Evolutionary conservation across 2,797 vertebrate genomes (phyloP), one percentile per base, ranked within the genome.

Genomic region (Buceros bicornis): DNA sequence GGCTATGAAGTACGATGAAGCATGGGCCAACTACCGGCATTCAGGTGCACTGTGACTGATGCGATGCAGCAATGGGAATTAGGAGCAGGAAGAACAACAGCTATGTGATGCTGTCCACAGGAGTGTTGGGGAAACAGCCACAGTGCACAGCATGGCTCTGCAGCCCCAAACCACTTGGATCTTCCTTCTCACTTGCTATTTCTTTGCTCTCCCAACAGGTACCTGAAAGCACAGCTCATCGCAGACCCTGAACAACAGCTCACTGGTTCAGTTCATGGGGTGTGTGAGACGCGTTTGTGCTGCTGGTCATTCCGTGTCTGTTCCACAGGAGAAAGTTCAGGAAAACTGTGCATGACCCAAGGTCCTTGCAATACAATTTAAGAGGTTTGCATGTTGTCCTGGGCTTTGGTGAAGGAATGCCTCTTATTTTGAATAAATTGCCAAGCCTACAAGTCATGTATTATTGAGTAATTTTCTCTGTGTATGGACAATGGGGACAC

Each of bases 71-170:
- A 48, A 45, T 3, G 3, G 4, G 37, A 72, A 77, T 37, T 45
- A 58, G 16, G 18, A 89, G 53, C 35, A 71, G 40, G 8, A 47
- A 29, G 81, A 76, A 53, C 29, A 7, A 54, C 56, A 85, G 45
- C 37, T 77, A 26, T 4, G 1, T 10, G 10, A 42, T 10, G 3
- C 11, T 9, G 4, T 31, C 54, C 60, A 31, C 58, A 77, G 74
- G 58, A 80, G 16, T 6, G 3, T 20, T 58, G 25, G 18, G 33
- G 51, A 89, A 89, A 17, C 8, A 78, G 35, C 51, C 0, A 1
- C 3, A 0, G 21, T 22, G 21, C 35, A 13, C 1, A 5, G 16
- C 47, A 77, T 1, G 0, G 54, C 28, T 79, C 56, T 72, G 42
- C 58, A 74, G 33, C 22, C 29, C 26, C 47, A 51, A 0, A 11